These are phyloP conservation scores for Henricia sp. DNA, from an alignment of 53 echinoderm and acorn worm genomes.

Conservation along the genomic window DNA sequence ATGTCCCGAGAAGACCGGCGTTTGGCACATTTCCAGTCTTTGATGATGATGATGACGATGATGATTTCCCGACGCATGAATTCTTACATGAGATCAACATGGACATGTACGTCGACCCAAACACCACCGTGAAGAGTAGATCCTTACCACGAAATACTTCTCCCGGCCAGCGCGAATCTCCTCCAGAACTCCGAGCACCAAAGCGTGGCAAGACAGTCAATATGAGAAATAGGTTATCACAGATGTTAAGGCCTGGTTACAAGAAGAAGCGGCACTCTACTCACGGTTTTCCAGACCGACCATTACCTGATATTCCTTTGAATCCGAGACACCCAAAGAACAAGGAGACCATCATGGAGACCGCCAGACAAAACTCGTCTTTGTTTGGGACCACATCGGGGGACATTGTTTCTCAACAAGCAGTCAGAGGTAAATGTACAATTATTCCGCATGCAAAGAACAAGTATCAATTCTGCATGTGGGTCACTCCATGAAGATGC, in stretches of 20 bases:
- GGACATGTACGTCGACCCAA: conserved; percentile 47
- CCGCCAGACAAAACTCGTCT: background rate
- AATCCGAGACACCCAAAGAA: conserved; percentile 9
- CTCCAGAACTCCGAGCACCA: conserved; percentile 43
- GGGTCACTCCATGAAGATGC: too few relatives aligned
- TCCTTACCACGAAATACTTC: conserved; percentile 47
- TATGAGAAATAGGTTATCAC: conserved; percentile 56
- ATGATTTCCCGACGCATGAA: conserved; percentile 52
- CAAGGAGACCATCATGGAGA: background rate
- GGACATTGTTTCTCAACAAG: conserved; percentile 38
- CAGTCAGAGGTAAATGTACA: conserved; percentile 35
- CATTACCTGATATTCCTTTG: conserved; percentile 65
- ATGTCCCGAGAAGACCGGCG: too few relatives aligned
- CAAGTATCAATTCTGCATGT: too few relatives aligned
- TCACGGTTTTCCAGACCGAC: conserved; percentile 65
- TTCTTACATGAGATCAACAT: conserved; percentile 55
- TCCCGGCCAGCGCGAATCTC: conserved; percentile 18
- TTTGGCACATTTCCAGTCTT: conserved; percentile 15
- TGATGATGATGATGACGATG: conserved; percentile 53
- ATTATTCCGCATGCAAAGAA: too few relatives aligned
- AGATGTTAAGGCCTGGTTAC: conserved; percentile 43
- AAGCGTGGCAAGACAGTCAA: conserved; percentile 49
- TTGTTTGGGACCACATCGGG: conserved; percentile 26
- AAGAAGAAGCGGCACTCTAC: conserved; percentile 65
- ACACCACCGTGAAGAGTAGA: conserved; percentile 46